Conservation (phyloP, 1,140 invertebrate species). For the Temnothorax nylanderi region DNA sequence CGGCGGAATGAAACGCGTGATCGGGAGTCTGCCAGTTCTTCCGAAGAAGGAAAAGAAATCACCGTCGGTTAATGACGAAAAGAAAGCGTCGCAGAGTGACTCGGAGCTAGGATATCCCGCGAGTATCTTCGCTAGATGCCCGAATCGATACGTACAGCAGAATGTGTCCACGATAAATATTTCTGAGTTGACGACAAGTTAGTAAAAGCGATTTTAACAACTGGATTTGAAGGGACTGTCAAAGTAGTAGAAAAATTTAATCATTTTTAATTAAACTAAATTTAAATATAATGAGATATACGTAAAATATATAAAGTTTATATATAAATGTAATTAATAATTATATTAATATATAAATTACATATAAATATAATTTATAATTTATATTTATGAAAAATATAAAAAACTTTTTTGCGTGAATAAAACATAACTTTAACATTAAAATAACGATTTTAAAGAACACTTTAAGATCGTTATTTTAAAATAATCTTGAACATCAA, state of each 20-base stretch:
- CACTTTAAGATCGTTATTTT: neutral
- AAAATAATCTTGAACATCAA: neutral
- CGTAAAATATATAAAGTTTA: no score
- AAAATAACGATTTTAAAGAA: neutral
- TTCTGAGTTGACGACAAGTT: neutral
- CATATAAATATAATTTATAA: neutral
- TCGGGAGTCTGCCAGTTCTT: neutral
- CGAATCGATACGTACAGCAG: neutral
- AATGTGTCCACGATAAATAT: neutral
- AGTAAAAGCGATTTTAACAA: neutral
- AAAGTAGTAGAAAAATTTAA: neutral
- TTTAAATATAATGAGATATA: neutral
- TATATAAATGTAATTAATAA: neutral
- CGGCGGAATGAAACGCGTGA: neutral
- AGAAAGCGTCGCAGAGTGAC: slow-evolving; percentile 6
- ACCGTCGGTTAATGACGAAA: neutral
- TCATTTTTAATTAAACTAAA: neutral
- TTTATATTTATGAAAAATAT: neutral
- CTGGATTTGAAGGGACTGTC: neutral
- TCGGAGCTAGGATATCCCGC: neutral
- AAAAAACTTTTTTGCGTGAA: neutral
- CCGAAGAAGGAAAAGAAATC: slow-evolving; percentile 10
- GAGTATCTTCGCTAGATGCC: slow-evolving; percentile 51
- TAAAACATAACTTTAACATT: neutral
- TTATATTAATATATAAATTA: no score